Evolutionary conservation across 2,797 vertebrate genomes (phyloP).

Genomic region (Merluccius polli): DNA sequence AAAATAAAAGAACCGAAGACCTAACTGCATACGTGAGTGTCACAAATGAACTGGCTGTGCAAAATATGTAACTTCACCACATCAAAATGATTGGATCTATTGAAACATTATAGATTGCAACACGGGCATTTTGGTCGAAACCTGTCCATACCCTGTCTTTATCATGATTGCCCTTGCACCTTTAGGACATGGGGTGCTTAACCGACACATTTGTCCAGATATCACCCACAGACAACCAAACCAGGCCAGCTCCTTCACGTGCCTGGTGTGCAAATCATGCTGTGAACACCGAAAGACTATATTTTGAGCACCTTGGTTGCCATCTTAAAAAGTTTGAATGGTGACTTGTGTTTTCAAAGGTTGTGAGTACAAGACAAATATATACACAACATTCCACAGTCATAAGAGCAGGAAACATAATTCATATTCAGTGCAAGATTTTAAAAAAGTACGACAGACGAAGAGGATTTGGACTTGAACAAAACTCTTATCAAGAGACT

Average conservation of each 20-base stretch:
- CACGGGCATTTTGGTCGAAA: constrained; percentile 28
- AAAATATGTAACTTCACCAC: constrained; percentile 13
- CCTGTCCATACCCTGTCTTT: constrained; percentile 27
- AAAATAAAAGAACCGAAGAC: too few relatives aligned
- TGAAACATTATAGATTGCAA: constrained; percentile 29
- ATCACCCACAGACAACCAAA: constrained; percentile 15
- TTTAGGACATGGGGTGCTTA: constrained; percentile 28
- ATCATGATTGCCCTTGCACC: constrained; percentile 26
- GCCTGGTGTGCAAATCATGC: constrained; percentile 23
- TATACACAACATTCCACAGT: constrained; percentile 27
- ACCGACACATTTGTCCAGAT: constrained; percentile 31
- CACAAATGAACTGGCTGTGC: background rate
- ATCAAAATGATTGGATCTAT: constrained; percentile 22
- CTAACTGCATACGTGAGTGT: too few relatives aligned
- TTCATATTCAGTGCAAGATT: constrained; percentile 36
- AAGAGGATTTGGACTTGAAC: constrained; percentile 22
- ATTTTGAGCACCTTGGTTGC: constrained; percentile 21
- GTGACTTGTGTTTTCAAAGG: constrained; percentile 35
- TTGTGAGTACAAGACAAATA: constrained; percentile 39
- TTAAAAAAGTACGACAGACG: constrained; percentile 16
- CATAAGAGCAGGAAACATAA: constrained; percentile 40
- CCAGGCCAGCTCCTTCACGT: constrained; percentile 19
- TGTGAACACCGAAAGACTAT: constrained; percentile 20
- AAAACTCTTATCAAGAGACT: constrained; percentile 17
- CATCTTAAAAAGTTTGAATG: constrained; percentile 30